Base-by-base conservation (phyloP, 2,797 vertebrate species). In the Cossypha niveicapilla region DNA sequence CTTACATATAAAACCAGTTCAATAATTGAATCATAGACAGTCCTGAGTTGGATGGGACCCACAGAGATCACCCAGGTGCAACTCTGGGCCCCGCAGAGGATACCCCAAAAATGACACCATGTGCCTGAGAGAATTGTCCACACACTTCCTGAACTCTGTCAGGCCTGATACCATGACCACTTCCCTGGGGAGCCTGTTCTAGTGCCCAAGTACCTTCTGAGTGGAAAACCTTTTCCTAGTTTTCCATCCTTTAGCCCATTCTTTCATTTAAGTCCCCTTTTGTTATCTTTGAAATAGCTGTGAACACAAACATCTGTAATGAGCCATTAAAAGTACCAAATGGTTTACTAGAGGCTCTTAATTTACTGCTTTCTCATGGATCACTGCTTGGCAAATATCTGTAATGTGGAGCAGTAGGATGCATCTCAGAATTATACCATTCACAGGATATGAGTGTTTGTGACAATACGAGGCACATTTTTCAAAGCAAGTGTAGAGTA, bases 321-420 rank as follows among this genome's bases (percentile, higher is more conserved):
- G 14, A 18, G 42, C 21, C 81, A 74, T 61, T 71, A 86, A 47
- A 89, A 80, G 30, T 42, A 77, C 16, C 28, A 73, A 63, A 77
- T 9, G 8, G 13, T n/a, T 94, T 74, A 51, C 53, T 37, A 67
- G 35, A 41, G 42, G 45, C 13, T 91, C 35, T 68, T 67, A n/a
- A 75, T 90, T 70, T 74, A 28, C 39, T 67, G 42, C 44, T 80
- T 87, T 91, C 48, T 87, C 9, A 13, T 72, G 44, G 47, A 63
- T 83, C 65, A 50, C 19, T 32, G 41, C 42, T 47, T 82, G 63
- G 35, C n/a, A 93, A 89, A 67, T 25, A 17, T 27, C 42, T 91
- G 60, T 67, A 91, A 60, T 44, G 71, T 4, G 28, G n/a, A 68
- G 23, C 70, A n/a, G 32, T 25, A 58, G 23, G 32, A 90, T 60